Evolutionary conservation across 2,113 vertebrate species (phyloP).

Genomic region (Zootoca vivipara): DNA sequence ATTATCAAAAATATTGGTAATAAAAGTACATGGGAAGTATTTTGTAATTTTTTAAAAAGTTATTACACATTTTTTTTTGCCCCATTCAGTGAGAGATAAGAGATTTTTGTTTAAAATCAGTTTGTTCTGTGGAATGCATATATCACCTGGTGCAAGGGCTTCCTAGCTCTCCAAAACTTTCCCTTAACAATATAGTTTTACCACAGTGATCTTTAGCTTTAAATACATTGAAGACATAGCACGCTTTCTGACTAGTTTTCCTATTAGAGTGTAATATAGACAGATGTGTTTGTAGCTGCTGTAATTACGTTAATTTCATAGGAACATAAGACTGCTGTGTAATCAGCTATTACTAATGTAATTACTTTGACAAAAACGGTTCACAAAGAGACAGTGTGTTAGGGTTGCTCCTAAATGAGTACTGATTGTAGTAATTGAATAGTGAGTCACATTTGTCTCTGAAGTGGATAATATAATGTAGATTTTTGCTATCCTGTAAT

Average conservation of each 20-base stretch:
- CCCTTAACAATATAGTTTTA: conserved; percentile 59
- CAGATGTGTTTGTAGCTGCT: conserved; percentile 64
- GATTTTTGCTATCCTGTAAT: conserved; percentile 41
- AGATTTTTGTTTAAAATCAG: conserved; percentile 18
- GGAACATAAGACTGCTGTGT: conserved; percentile 68
- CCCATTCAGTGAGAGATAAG: not conserved
- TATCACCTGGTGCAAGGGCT: conserved; percentile 33
- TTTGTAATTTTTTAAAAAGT: no score
- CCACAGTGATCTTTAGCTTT: conserved; percentile 58
- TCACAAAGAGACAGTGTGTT: conserved; percentile 62
- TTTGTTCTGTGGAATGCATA: not conserved
- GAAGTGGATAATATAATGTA: conserved; percentile 61
- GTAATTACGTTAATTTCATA: conserved; percentile 73
- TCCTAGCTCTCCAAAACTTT: conserved; percentile 46
- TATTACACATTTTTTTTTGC: not conserved
- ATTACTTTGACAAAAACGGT: conserved; percentile 68
- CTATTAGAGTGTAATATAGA: conserved; percentile 58
- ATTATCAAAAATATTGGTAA: no score
- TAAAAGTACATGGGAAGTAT: no score
- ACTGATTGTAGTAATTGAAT: conserved; percentile 69
- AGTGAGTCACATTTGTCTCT: conserved; percentile 70
- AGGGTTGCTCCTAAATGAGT: conserved; percentile 63
- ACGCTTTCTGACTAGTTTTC: conserved; percentile 50
- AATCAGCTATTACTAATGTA: conserved; percentile 71
- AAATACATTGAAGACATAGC: conserved; percentile 52